A percentile compares a stretch with the other conserved stretches of the same genome.
These are phyloP conservation scores for Dryomyza anilis DNA, from an alignment of 2,888 invertebrate genomes.

Conservation along the genomic window DNA sequence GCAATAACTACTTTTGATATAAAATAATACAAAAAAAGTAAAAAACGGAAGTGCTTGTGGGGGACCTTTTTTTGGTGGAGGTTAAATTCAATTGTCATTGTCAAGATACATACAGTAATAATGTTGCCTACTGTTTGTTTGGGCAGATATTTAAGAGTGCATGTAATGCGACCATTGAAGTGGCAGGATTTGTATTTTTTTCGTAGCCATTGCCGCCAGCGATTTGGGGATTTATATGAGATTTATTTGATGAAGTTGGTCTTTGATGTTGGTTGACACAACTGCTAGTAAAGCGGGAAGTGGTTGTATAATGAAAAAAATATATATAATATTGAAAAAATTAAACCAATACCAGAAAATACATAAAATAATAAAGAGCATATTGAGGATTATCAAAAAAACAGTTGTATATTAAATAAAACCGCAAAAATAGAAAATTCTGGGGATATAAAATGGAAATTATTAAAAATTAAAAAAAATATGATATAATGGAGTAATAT, in stretches of 20 bases:
- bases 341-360: too few species aligned
- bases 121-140: constrained; percentile 14
- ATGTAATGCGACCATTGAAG: constrained; percentile 16
- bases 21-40: too few species aligned
- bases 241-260: constrained; percentile 24
- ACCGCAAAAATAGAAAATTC: too few species aligned
- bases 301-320: too few species aligned
- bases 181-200: not conserved
- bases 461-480: too few species aligned
- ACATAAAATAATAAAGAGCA: too few species aligned
- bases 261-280: constrained; percentile 27
- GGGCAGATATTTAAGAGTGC: constrained; percentile 2
- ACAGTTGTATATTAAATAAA: too few species aligned
- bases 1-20: too few species aligned
- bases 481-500: too few species aligned
- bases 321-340: too few species aligned
- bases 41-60: constrained; percentile 5
- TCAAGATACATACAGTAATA: not conserved
- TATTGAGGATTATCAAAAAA: too few species aligned
- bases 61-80: not conserved
- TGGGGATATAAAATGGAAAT: too few species aligned
- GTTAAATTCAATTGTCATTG: constrained; percentile 21
- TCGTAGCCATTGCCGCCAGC: constrained; percentile 7
- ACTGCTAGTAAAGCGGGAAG: not conserved
- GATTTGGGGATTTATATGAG: constrained; percentile 16